These are phyloP conservation scores for Mesaphorura yosii DNA, from an alignment of 1,140 invertebrate genomes.

Conservation along the genomic window DNA sequence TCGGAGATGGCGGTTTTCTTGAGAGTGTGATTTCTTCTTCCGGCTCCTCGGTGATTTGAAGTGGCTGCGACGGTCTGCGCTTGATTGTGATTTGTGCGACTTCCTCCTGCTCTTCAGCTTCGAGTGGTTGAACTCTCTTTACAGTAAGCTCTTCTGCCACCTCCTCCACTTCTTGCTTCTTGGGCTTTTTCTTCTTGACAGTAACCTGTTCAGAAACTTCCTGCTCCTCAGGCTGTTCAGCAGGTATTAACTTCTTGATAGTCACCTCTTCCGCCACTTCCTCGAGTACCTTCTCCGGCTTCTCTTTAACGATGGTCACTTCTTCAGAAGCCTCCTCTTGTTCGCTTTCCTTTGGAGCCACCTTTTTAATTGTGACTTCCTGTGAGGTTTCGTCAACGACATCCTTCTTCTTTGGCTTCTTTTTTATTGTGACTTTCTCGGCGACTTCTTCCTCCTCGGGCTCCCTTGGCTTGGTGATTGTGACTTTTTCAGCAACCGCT, in stretches of 20 bases:
- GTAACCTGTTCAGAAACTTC: conserved; percentile 40
- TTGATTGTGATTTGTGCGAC: conserved; percentile 58
- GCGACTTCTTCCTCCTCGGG: too few relatives aligned
- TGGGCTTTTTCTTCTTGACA: conserved; percentile 47
- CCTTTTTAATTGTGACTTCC: conserved; percentile 27
- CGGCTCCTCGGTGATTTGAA: conserved; percentile 35
- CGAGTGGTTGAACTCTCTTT: not conserved
- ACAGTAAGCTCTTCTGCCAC: conserved; percentile 1
- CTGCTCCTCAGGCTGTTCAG: not conserved
- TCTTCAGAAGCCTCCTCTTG: conserved; percentile 47
- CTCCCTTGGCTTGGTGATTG: too few relatives aligned
- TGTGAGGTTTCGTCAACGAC: conserved; percentile 32
- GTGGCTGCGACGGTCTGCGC: conserved; percentile 21
- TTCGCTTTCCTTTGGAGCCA: conserved; percentile 32
- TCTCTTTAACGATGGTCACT: conserved; percentile 42
- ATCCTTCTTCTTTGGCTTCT: not conserved
- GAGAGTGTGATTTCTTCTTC: not conserved
- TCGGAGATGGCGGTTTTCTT: conserved; percentile 22
- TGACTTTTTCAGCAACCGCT: not conserved
- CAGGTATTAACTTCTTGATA: conserved; percentile 19
- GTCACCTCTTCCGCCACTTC: conserved; percentile 31
- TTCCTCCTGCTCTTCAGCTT: conserved; percentile 36
- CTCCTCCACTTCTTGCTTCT: conserved; percentile 34
- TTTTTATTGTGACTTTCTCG: conserved; percentile 57
- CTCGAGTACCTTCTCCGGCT: conserved; percentile 33